These are phyloP conservation scores for Fissipunctia ypsillon DNA, from an alignment of 2,888 invertebrate genomes.

Conservation along the genomic window DNA sequence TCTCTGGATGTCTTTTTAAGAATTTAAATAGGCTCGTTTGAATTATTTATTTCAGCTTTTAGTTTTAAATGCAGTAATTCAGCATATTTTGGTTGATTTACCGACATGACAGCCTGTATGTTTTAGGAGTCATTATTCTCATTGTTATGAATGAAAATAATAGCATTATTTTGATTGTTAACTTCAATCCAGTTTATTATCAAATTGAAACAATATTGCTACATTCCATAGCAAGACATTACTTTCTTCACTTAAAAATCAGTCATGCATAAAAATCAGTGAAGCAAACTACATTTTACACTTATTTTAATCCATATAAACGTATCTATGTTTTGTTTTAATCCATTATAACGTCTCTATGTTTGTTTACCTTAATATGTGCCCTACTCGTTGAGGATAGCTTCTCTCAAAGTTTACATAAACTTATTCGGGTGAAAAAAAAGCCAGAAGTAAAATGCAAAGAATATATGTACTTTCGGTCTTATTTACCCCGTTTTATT, in stretches of 20 bases:
- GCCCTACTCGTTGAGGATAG: slow-evolving; percentile 7
- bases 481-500: slow-evolving; percentile 34
- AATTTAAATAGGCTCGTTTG: slow-evolving; percentile 32
- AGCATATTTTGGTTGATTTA: neutral
- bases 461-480: slow-evolving; percentile 29
- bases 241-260: neutral
- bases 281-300: neutral
- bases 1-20: slow-evolving; percentile 41
- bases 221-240: neutral
- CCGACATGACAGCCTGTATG: neutral
- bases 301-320: neutral
- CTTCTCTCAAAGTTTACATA: slow-evolving; percentile 39
- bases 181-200: neutral
- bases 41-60: slow-evolving; percentile 41
- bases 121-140: neutral
- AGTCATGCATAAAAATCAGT: neutral
- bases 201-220: neutral
- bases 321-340: neutral
- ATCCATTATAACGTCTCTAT: neutral
- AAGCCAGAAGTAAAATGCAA: slow-evolving; percentile 30
- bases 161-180: neutral
- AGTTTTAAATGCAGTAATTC: slow-evolving; percentile 12
- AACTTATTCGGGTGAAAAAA: slow-evolving; percentile 36
- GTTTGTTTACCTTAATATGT: slow-evolving; percentile 28
- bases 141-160: neutral